Evolutionary conservation across 2,888 invertebrate species (phyloP).

Genomic region (Schrankia costaestrigalis): DNA sequence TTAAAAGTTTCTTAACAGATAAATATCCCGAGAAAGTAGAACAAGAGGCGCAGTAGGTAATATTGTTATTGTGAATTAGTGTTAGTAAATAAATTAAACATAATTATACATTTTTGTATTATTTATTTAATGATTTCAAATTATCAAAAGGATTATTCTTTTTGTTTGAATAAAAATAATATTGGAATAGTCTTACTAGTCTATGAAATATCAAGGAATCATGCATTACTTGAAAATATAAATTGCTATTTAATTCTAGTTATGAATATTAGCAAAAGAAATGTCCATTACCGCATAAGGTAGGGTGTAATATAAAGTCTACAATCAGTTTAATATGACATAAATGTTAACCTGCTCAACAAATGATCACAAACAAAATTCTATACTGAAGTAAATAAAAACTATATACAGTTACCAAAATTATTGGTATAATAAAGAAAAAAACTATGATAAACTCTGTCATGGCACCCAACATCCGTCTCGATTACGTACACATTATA

Average conservation of each 20-base stretch:
- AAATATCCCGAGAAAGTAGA: constrained; percentile 82
- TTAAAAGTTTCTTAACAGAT: constrained; percentile 87
- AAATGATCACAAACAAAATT: too few species aligned
- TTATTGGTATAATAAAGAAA: constrained; percentile 19
- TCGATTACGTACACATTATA: constrained; percentile 49
- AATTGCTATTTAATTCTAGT: too few species aligned
- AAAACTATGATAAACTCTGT: constrained; percentile 28
- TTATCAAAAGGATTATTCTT: constrained; percentile 31
- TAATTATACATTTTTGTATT: constrained; percentile 19
- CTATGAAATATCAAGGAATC: constrained; percentile 33
- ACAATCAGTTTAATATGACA: too few species aligned
- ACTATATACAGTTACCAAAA: neutral
- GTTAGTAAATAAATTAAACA: constrained; percentile 23
- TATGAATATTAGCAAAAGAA: too few species aligned
- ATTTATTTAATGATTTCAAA: constrained; percentile 33
- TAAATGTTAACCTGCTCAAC: too few species aligned
- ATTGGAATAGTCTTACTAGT: constrained; percentile 36
- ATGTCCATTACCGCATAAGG: too few species aligned
- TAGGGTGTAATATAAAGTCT: too few species aligned
- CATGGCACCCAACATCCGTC: constrained; percentile 56
- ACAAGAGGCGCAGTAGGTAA: constrained; percentile 40
- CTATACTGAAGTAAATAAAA: neutral
- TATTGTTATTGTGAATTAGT: constrained; percentile 38
- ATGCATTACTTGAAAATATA: too few species aligned
- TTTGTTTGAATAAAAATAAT: constrained; percentile 29